Percentiles rank a stretch among this genome's conserved stretches.
phyloP scores from a whole-genome alignment of 30 jellyfish, hydroid and myxozoan species.

The Rhopilema esculentum region DNA sequence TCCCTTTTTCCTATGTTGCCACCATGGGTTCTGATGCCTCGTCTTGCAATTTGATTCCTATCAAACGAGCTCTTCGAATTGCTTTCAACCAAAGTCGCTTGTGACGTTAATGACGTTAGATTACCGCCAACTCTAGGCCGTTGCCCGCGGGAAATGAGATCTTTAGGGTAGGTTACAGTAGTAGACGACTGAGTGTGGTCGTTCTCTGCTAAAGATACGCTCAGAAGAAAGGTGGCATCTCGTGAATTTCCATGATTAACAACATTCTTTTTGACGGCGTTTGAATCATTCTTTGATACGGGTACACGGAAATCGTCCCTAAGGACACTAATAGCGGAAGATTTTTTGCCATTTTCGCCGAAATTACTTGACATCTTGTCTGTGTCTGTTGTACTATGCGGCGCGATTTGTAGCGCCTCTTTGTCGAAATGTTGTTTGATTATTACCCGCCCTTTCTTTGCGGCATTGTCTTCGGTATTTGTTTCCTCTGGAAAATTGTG shows the following conservation, averaged over 20 bases:
- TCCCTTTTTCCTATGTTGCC: slow-evolving; percentile 25
- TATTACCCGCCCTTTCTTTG: slow-evolving; percentile 61
- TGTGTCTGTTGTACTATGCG: slow-evolving; percentile 74
- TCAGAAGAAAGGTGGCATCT: slow-evolving; percentile 59
- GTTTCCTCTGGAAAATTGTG: slow-evolving; percentile 57
- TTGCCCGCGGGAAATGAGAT: slow-evolving; percentile 49
- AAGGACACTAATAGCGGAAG: slow-evolving; percentile 87
- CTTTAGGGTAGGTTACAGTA: slow-evolving; percentile 43
- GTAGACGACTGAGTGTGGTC: slow-evolving; percentile 11
- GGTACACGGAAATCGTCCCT: slow-evolving; percentile 79
- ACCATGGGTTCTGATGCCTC: slow-evolving; percentile 43
- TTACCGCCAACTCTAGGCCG: slow-evolving; percentile 63
- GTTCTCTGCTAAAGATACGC: slow-evolving; percentile 57
- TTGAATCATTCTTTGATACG: slow-evolving; percentile 26
- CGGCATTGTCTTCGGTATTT: slow-evolving; percentile 16
- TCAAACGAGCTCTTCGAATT: slow-evolving; percentile 41
- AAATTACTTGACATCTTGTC: slow-evolving; percentile 51
- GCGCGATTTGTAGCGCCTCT: slow-evolving; percentile 72
- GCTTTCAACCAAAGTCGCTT: slow-evolving; percentile 96
- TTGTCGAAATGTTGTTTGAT: slow-evolving; percentile 64
- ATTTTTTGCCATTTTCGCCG: slow-evolving; percentile 48
- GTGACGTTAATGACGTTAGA: slow-evolving; percentile 87
- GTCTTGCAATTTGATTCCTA: slow-evolving; percentile 52
- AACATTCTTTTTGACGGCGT: slow-evolving; percentile 17
- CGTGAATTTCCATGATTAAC: slow-evolving; percentile 10